Percentiles rank a stretch among this genome's conserved stretches.
phyloP scores from a whole-genome alignment of 1,140 invertebrate species.

The Dendrolimus punctatus region DNA sequence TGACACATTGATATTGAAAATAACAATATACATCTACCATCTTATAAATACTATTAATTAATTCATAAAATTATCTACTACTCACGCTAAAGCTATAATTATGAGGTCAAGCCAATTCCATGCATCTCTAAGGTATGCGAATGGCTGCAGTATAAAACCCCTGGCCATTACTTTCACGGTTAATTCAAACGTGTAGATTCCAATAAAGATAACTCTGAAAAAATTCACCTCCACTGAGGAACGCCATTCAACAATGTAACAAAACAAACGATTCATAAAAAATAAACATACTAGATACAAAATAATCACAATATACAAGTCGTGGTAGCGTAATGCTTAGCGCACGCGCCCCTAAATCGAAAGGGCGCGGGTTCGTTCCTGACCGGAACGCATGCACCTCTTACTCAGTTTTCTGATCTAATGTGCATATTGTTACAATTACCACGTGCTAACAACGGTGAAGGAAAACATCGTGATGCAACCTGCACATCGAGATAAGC shows the following conservation, averaged over 20 bases:
- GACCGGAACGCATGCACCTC: too few species aligned
- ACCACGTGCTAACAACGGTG: too few species aligned
- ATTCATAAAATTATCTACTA: constrained; percentile 72
- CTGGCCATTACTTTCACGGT: constrained; percentile 98
- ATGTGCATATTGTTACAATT: too few species aligned
- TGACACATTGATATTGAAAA: constrained; percentile 20
- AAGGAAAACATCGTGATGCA: too few species aligned
- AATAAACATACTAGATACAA: not conserved
- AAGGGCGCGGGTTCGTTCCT: too few species aligned
- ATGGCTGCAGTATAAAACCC: constrained; percentile 98
- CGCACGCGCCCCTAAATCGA: too few species aligned
- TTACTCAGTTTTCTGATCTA: too few species aligned
- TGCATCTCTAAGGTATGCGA: constrained; percentile 99
- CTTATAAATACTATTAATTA: constrained; percentile 50
- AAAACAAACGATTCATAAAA: constrained; percentile 17
- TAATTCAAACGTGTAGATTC: constrained; percentile 99
- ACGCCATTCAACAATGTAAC: constrained; percentile 54
- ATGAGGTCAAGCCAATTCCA: constrained; percentile 99
- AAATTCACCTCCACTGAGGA: constrained; percentile 70
- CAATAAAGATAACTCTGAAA: constrained; percentile 98
- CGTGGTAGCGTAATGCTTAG: too few species aligned
- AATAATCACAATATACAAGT: not conserved
- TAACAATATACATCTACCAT: constrained; percentile 35
- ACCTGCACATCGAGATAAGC: too few species aligned
- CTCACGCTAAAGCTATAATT: constrained; percentile 99